A percentile compares a stretch with the other conserved stretches of the same genome.
Evolutionary conservation across 2,888 invertebrate genomes (phyloP).

Genomic region (Adelognathus sp.): DNA sequence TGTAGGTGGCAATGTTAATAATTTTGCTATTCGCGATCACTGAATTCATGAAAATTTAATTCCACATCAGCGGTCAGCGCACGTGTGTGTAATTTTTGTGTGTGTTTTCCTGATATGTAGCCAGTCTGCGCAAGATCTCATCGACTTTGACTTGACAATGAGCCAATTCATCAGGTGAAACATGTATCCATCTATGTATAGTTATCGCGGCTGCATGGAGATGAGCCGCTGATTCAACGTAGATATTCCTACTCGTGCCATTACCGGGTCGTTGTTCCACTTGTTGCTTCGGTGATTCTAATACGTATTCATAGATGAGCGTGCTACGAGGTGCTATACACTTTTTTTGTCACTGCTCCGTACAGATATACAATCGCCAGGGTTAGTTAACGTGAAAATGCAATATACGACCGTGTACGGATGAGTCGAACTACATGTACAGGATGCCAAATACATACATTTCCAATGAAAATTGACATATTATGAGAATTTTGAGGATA

Average conservation of each 20-base stretch:
- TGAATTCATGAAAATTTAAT: too few species aligned
- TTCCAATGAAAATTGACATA: too few species aligned
- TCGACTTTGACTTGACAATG: constrained; percentile 45
- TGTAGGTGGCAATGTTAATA: too few species aligned
- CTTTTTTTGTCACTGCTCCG: constrained; percentile 2
- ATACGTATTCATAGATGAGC: constrained; percentile 56
- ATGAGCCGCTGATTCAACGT: constrained; percentile 48
- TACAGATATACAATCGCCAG: background rate
- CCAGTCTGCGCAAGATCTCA: background rate
- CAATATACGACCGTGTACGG: background rate
- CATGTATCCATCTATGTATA: constrained; percentile 17
- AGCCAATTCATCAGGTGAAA: constrained; percentile 41
- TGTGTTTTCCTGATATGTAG: background rate
- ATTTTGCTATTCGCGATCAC: too few species aligned
- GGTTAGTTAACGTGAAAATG: too few species aligned
- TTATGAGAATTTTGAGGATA: too few species aligned
- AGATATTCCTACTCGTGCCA: constrained; percentile 46
- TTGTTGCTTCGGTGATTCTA: constrained; percentile 61
- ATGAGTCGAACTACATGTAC: too few species aligned
- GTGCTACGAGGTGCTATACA: constrained; percentile 12
- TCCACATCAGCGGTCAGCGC: background rate
- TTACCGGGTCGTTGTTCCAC: constrained; percentile 62
- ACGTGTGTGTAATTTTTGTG: background rate
- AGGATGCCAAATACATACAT: too few species aligned
- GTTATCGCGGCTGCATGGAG: constrained; percentile 19